Evolutionary conservation across 2,113 vertebrate genomes (phyloP).

Genomic region (Sylvietta virens): DNA sequence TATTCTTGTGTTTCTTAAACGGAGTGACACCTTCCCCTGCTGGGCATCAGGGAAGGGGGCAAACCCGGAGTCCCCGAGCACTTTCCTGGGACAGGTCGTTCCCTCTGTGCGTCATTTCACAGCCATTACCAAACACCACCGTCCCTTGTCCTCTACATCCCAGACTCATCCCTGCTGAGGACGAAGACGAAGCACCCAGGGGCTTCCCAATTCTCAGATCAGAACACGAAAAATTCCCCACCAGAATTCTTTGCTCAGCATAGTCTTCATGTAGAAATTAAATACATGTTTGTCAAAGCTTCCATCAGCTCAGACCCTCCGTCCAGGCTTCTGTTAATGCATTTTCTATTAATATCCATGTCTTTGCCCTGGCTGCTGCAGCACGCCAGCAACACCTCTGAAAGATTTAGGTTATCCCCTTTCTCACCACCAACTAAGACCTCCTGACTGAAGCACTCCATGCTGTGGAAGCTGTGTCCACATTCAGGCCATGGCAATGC

Average conservation of each 20-base stretch:
- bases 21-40: background rate
- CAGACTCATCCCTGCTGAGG: background rate
- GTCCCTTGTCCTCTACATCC: accelerated
- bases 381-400: background rate
- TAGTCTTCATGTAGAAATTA: background rate
- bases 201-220: background rate
- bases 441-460: background rate
- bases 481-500: accelerated
- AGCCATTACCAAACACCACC: background rate
- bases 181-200: background rate
- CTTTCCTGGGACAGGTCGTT: background rate
- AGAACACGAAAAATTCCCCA: background rate
- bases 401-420: background rate
- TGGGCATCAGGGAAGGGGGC: background rate
- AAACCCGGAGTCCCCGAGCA: background rate
- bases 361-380: background rate
- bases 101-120: background rate
- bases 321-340: background rate
- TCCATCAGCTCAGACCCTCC: background rate
- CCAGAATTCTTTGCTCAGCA: background rate
- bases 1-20: accelerated
- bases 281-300: background rate
- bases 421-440: background rate
- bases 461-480: background rate
- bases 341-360: background rate